A percentile compares a stretch with the other conserved stretches of the same genome.
phyloP scores from a whole-genome alignment of 2,113 vertebrate species.

The Chionis minor region DNA sequence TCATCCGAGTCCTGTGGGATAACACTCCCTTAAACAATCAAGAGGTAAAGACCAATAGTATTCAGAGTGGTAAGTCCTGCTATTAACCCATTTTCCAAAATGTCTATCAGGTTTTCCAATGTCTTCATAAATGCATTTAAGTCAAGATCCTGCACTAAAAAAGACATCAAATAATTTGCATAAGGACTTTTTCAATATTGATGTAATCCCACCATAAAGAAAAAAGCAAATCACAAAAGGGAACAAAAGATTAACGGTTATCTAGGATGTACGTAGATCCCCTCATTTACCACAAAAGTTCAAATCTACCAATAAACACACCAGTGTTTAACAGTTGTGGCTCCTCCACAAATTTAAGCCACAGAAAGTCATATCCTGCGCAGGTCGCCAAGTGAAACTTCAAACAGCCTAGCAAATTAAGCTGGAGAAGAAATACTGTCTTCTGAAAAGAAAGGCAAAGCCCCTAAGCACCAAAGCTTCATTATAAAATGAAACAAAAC shows the following conservation, averaged over 20 bases:
- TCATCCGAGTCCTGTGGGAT: background rate
- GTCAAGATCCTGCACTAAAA: background rate
- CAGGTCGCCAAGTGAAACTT: background rate
- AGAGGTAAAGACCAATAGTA: background rate
- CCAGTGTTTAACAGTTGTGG: background rate
- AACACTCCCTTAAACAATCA: background rate
- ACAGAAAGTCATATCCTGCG: background rate
- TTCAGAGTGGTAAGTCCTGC: background rate
- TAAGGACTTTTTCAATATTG: background rate
- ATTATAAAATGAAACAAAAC: background rate
- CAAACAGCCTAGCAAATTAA: background rate
- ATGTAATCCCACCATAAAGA: background rate
- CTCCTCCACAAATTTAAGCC: background rate
- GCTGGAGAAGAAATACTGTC: background rate
- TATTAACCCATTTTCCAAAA: background rate
- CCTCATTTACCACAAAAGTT: background rate
- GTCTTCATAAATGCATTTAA: background rate
- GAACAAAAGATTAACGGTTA: background rate
- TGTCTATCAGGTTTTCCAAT: rapidly evolving
- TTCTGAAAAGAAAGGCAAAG: background rate
- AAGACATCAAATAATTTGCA: background rate
- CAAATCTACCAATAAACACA: background rate
- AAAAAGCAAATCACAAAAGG: background rate
- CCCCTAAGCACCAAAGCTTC: background rate
- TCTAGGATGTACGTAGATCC: background rate